These are phyloP conservation scores for Geotrypetes seraphini DNA, from an alignment of 2,797 vertebrate genomes.

Conservation along the genomic window DNA sequence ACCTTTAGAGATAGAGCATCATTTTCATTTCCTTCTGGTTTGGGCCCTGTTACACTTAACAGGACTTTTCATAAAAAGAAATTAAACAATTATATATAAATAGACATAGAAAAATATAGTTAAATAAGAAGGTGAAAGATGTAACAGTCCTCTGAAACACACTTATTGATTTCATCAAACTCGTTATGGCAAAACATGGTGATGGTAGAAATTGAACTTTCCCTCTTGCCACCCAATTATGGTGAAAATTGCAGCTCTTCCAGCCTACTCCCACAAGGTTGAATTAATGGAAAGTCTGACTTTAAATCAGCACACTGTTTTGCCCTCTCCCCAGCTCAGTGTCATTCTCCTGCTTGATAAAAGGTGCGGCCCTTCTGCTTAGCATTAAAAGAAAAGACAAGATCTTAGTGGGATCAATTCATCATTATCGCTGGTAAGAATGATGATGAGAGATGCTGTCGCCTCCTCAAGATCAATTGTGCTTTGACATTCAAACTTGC, in stretches of 20 bases:
- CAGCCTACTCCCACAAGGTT: background rate
- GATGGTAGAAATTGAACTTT: background rate
- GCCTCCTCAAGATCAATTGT: no score
- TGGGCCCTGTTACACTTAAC: background rate
- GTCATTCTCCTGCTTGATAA: background rate
- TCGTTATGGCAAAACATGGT: slow-evolving; percentile 1
- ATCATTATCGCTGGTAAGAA: background rate
- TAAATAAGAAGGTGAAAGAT: no score
- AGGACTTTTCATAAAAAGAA: background rate
- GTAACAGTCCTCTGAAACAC: no score
- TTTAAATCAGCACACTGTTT: no score
- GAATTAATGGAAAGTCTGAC: slow-evolving; percentile 8
- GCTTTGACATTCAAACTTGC: no score
- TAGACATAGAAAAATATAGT: no score
- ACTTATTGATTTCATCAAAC: slow-evolving; percentile 6
- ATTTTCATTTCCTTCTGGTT: no score
- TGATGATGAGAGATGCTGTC: no score
- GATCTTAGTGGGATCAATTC: background rate
- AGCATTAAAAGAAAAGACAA: background rate
- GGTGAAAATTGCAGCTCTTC: slow-evolving; percentile 4
- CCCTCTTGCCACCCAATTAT: background rate
- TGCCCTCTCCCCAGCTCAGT: background rate
- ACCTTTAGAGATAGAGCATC: no score
- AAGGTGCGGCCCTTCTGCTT: no score
- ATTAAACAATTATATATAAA: no score